A percentile compares a stretch with the other conserved stretches of the same genome.
These are phyloP conservation scores for Athripsodes cinereus DNA, from an alignment of 2,888 invertebrate genomes.

Conservation along the genomic window DNA sequence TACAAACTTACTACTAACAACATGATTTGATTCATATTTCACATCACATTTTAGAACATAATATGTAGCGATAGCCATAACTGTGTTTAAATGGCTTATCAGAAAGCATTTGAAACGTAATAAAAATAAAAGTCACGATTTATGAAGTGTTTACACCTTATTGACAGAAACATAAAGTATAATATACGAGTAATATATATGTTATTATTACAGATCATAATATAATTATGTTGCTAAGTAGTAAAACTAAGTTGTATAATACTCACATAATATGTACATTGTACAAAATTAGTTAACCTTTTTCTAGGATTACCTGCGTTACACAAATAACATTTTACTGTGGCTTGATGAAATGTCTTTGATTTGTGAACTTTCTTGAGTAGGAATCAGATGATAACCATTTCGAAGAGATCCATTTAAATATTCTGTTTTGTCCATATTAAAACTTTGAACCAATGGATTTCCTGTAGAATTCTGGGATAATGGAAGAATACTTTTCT, in stretches of 20 bases:
- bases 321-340: conserved; percentile 26
- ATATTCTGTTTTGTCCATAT: conserved; percentile 25
- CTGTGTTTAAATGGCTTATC: too few relatives aligned
- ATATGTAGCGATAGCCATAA: too few relatives aligned
- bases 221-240: not conserved
- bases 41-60: too few relatives aligned
- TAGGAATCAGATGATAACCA: conserved; percentile 23
- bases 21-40: too few relatives aligned
- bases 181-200: too few relatives aligned
- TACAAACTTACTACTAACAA: too few relatives aligned
- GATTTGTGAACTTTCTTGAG: conserved; percentile 19
- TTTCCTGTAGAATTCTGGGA: conserved; percentile 21
- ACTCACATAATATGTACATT: not conserved
- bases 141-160: too few relatives aligned
- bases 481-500: conserved; percentile 22
- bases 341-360: conserved; percentile 20
- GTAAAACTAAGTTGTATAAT: not conserved
- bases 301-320: not conserved
- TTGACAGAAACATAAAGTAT: too few relatives aligned
- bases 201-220: too few relatives aligned
- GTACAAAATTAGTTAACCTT: not conserved
- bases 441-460: conserved; percentile 24
- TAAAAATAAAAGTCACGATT: too few relatives aligned
- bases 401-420: conserved; percentile 21
- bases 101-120: too few relatives aligned